Base-by-base conservation (phyloP, 2,113 vertebrate species). In the Callocephalon fimbriatum region DNA sequence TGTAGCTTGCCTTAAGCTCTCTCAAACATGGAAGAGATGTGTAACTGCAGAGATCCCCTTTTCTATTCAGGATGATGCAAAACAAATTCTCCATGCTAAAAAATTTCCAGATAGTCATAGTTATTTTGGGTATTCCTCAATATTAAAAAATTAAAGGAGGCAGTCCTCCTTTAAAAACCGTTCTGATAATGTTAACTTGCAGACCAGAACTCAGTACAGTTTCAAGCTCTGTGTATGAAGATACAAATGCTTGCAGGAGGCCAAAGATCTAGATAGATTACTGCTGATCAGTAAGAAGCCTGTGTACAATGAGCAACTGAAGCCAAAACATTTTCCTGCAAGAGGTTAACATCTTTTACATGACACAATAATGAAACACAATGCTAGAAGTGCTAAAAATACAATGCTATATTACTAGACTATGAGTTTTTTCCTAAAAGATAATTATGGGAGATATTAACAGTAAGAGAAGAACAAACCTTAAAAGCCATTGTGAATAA, bases 401-500 rank as follows among this genome's bases (percentile, higher is more conserved):
- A 40, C 26, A 72, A 38, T 25, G 44, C 4, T 58, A 4, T 37
- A 35, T 68, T 67, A 84, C 15, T 31, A 42, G 13, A 62, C 32
- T 51, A 82, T 15, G 27, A 70, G 26, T 44, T 17, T 23, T 94
- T 10, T 73, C 37, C 44, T 56, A 58, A 53, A 67, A 78, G 10
- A 45, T 70, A 56, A 65, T 79, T 42, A 83, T 40, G 31, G 10
- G n/a, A 82, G 18, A 81, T 74, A 26, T 32, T 40, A 91, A 81
- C 32, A 65, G 29, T 40, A 72, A 53, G 51, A 44, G 66, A 90
- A 26, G 81, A 75, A 97, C 97, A 47, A 97, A 99, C 99, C 99
- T 99, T 99, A 98, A 99, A 99, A 27, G 99, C 98, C 98, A 99
- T 98, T 74, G 99, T 99, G 97, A 99, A 99, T 89, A 99, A 98